Conservation (phyloP, 2,888 invertebrate genomes). For the Heteromurus nitidus region DNA sequence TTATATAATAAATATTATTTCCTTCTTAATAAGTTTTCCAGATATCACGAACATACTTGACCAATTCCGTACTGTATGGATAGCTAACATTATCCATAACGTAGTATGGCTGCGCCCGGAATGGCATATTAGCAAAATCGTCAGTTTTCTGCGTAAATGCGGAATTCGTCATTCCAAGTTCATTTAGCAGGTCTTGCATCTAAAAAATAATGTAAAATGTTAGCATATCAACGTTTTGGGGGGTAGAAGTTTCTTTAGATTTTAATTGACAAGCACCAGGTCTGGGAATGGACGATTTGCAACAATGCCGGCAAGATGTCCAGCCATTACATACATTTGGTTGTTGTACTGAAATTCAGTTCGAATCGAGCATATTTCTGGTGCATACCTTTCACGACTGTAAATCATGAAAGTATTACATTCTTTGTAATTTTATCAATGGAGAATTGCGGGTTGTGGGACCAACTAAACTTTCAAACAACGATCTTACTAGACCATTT, state of each 20-base stretch:
- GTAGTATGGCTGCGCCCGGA: constrained; percentile 58
- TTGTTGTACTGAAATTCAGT: constrained; percentile 65
- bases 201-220: constrained; percentile 22
- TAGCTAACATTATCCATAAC: constrained; percentile 34
- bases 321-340: constrained; percentile 56
- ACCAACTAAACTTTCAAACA: neutral
- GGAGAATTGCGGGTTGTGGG: neutral
- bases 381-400: constrained; percentile 59
- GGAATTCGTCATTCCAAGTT: constrained; percentile 66
- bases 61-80: constrained; percentile 38
- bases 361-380: constrained; percentile 55
- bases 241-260: neutral
- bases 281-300: constrained; percentile 32
- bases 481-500: constrained; percentile 56
- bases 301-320: constrained; percentile 51
- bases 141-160: constrained; percentile 8
- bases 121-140: constrained; percentile 52
- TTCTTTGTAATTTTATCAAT: neutral
- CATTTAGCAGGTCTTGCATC: constrained; percentile 37
- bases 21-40: neutral
- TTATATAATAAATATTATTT: neutral
- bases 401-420: neutral
- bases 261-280: constrained; percentile 27
- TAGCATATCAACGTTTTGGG: neutral
- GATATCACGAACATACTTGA: constrained; percentile 43